Evolutionary conservation across 2,113 vertebrate species (phyloP), one percentile per base, ranked within the genome.

Genomic region (Eudorcas thomsonii): DNA sequence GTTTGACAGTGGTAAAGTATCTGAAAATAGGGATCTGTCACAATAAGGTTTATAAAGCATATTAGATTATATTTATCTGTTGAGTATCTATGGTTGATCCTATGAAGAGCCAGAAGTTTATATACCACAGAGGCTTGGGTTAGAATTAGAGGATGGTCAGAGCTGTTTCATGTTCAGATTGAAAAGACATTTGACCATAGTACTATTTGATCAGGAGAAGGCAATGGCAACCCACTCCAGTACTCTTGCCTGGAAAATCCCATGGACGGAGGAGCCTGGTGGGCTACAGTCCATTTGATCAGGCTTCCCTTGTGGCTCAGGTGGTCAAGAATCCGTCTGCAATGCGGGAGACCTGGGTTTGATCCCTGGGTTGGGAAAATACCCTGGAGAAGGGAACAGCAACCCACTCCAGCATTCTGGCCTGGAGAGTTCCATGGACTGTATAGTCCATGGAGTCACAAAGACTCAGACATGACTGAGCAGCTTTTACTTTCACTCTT

Each of bases 391-490:
- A 71, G 19, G 10, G 19, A 36, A 1, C 0, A 5, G 64, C 19
- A 12, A 12, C n/a, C 64, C 4, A 71, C 64, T 71, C n/a, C 9
- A 36, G 17, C 11, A 23, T 71, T 71, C n/a, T 36, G 64, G 64
- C 64, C n/a, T 71, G 64, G 64, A 36, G 64, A 71, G 36, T 71
- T 36, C n/a, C n/a, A 36, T 71, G 64, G 17, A 67, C 62, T n/a
- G 2, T 19, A 5, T n/a, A 67, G 62, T 19, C 62, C 8, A 10
- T 67, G 64, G 64, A 17, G 64, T 71, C 0, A 0, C n/a, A 71
- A 36, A 36, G 64, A 71, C n/a, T 71, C 4, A 0, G 64, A 36
- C 17, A 36, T 0, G 17, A 21, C 17, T 36, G 17, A 71, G 17
- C 2, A 2, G 36, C 64, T 36, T 36, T 71, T 11, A 71, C 64